Evolutionary conservation across 2,113 vertebrate genomes (phyloP), one percentile per base, ranked within the genome.

Genomic region (Micronycteris hirsuta): DNA sequence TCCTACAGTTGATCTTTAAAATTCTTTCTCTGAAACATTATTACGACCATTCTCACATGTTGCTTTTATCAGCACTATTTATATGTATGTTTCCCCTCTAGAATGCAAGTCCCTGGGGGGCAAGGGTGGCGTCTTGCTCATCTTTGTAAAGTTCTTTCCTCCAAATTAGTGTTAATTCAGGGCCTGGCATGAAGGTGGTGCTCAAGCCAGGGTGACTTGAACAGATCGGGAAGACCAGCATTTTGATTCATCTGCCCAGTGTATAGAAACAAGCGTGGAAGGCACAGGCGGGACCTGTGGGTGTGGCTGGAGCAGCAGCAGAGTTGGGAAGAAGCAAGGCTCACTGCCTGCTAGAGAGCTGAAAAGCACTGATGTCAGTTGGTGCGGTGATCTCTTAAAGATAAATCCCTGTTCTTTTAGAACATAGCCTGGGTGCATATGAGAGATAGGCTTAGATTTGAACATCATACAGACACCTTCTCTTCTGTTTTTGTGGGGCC

Each of bases 131-230:
- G 4, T 86, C 33, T 80, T 85, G 52, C 20, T 86, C 16, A 33
- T 70, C 68, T 86, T 84, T 83, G 19, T 82, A n/a, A 91, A 86
- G 86, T 78, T 36, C 78, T 82, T 74, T 94, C 41, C 17, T 91
- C 70, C 24, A 38, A 38, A 28, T 58, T 56, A 73, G 82, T 45
- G 33, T 56, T 58, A 84, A 36, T 49, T 94, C 28, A 86, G 54
- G 80, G 43, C 41, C 28, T 70, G 36, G 33, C 47, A 56, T 28
- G 52, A 28, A 93, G 54, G 22, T 43, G 36, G 16, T 81, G 11
- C 49, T 16, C 0, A 58, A 52, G 80, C 73, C 81, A 36, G 24
- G 49, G 41, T 76, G 71, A 54, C 82, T 65, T 28, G 11, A 56
- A 20, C 52, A 74, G 92, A 52, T 63, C 24, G 12, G 91, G 56